Evolutionary conservation across 2,797 vertebrate species (phyloP).

Genomic region (Hippopotamyrus pictus): DNA sequence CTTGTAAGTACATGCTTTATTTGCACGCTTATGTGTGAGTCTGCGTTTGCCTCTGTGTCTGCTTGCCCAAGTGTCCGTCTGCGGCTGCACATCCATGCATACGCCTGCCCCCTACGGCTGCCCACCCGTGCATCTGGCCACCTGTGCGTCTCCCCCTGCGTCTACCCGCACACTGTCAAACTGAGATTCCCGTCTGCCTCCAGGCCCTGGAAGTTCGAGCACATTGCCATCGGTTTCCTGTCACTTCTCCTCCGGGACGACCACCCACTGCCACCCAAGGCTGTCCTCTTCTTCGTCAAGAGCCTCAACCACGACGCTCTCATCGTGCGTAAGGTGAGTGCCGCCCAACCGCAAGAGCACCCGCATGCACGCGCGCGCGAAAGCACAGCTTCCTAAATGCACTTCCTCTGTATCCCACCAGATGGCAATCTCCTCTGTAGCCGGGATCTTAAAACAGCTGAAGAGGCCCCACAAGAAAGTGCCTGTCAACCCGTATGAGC

Average conservation of each 20-base stretch:
- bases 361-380: not conserved
- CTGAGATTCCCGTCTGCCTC: slow-evolving; percentile 20
- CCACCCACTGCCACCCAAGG: slow-evolving; percentile 72
- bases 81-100: not conserved
- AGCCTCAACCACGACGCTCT: slow-evolving; percentile 95
- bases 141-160: not conserved
- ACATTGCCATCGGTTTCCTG: slow-evolving; percentile 87
- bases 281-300: slow-evolving; percentile 83
- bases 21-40: not conserved
- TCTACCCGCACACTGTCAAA: not conserved
- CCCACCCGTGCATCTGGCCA: not conserved
- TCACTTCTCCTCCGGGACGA: slow-evolving; percentile 90
- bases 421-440: slow-evolving; percentile 92
- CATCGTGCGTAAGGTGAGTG: slow-evolving; percentile 88
- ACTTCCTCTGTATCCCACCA: slow-evolving; percentile 38
- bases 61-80: not conserved
- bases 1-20: slow-evolving; percentile 65
- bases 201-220: slow-evolving; percentile 97
- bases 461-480: slow-evolving; percentile 88
- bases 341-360: not conserved
- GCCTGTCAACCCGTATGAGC: slow-evolving; percentile 73
- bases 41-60: not conserved
- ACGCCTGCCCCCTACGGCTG: not conserved
- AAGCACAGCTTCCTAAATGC: not conserved
- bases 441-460: slow-evolving; percentile 90